Evolutionary conservation across 2,888 invertebrate species (phyloP), one percentile per base, ranked within the genome.

Genomic region (Leptura quadrifasciata): DNA sequence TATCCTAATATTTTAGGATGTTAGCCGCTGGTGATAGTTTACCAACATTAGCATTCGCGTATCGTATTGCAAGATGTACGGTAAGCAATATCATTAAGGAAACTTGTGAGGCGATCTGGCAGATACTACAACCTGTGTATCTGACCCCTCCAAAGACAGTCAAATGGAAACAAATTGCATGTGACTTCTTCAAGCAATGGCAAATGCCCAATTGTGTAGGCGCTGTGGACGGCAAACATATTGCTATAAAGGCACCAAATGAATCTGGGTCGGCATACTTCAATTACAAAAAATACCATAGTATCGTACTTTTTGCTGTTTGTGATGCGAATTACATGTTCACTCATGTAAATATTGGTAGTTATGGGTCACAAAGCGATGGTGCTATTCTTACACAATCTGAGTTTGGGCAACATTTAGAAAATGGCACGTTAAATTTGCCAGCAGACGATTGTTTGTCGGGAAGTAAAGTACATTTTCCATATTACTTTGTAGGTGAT

Each of bases 151-250:
- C 61, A 12, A 17, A 10, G 8, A 15, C 21, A 27, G 10, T n/a
- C 3, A 17, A n/a, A 24, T n/a, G 20, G 12, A 9, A 10, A 2
- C 24, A 20, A n/a, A 61, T 31, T 27, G 31, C 61, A n/a, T 6
- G 24, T 5, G 15, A 31, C 2, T 61, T 31, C 21, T 61, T 4
- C 12, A 31, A 31, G n/a, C 20, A 61, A n/a, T 61, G 31, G 61
- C 20, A 61, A n/a, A 21, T 61, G 20, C 61, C 61, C n/a, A 61
- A 61, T 24, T 61, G 61, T n/a, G 31, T 61, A 35, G 35, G 35
- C 35, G 1, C 35, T n/a, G 21, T 60, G 1, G 60, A 21, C 21
- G 60, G 27, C 21, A 60, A 60, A 60, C 60, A 60, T 21, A 35
- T 61, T 31, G 27, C 27, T n/a, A 61, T 24, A 24, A 24, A 35